phyloP scores from a whole-genome alignment of 2,797 vertebrate genomes.

The Characodon lateralis region DNA sequence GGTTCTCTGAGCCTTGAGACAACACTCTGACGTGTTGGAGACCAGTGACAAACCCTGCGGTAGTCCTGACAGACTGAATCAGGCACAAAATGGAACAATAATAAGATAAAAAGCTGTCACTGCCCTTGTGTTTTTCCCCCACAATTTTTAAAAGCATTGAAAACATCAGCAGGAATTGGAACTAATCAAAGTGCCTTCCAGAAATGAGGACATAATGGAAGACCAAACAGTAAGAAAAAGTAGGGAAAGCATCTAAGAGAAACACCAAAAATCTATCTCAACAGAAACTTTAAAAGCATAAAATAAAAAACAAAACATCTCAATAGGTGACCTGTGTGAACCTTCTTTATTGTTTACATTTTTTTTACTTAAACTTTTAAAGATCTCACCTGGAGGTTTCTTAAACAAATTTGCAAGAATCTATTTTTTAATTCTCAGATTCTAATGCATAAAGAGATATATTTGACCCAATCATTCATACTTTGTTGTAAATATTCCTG shows the following conservation, averaged over 20 bases:
- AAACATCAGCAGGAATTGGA: not conserved
- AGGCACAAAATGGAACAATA: constrained; percentile 19
- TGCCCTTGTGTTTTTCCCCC: constrained; percentile 22
- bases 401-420: not conserved
- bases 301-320: not conserved
- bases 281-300: not conserved
- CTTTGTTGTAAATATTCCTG: too few relatives aligned
- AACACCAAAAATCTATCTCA: not conserved
- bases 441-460: too few relatives aligned
- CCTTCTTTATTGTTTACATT: not conserved
- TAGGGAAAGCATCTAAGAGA: not conserved
- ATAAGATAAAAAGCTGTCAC: constrained; percentile 22
- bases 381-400: not conserved
- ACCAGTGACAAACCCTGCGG: constrained; percentile 30
- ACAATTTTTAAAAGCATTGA: not conserved
- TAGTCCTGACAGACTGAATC: constrained; percentile 50
- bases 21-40: constrained; percentile 44
- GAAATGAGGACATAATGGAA: not conserved
- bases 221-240: not conserved
- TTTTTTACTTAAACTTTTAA: not conserved
- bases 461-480: too few relatives aligned
- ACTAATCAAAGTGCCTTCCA: not conserved
- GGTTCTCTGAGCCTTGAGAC: constrained; percentile 21
- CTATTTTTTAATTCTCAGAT: too few relatives aligned
- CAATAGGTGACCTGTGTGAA: not conserved